Conservation (phyloP, 1,140 invertebrate genomes). For the Parasteatoda tepidariorum region DNA sequence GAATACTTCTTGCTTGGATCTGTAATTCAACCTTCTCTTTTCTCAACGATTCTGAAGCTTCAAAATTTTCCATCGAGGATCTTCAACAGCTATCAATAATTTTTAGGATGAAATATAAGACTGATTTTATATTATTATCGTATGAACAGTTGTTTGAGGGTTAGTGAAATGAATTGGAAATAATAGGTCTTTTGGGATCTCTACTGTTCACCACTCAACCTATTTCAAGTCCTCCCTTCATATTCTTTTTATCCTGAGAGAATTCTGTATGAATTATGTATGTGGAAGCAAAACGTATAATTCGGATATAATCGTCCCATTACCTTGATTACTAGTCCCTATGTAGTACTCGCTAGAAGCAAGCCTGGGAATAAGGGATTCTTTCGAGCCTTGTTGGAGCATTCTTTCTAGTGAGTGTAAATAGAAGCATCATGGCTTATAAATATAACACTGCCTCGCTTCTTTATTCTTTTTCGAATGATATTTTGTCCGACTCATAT, state of each 20-base stretch:
- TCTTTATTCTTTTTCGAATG: neutral
- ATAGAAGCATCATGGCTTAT: neutral
- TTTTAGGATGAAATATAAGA: constrained; percentile 40
- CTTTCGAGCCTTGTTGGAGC: neutral
- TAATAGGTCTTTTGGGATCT: constrained; percentile 31
- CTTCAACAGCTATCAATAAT: constrained; percentile 26
- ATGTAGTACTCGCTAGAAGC: constrained; percentile 38
- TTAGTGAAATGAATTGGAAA: constrained; percentile 39
- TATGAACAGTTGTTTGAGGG: constrained; percentile 31
- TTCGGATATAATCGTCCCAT: constrained; percentile 43
- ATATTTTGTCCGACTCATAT: too few species aligned
- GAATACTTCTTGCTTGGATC: neutral
- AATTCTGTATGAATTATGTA: constrained; percentile 38
- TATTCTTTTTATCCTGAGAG: constrained; percentile 19
- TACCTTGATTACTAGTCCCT: constrained; percentile 45
- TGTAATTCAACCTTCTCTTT: neutral
- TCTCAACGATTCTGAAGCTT: neutral
- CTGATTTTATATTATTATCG: constrained; percentile 42
- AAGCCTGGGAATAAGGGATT: constrained; percentile 40
- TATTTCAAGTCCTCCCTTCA: constrained; percentile 5
- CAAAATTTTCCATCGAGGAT: neutral
- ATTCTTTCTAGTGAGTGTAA: neutral
- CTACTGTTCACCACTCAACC: constrained; percentile 17
- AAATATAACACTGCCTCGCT: neutral
- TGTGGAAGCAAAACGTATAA: constrained; percentile 40